A percentile compares a stretch with the other conserved stretches of the same genome.
Evolutionary conservation across 2,888 invertebrate species (phyloP).

Genomic region (Halictus ligatus): DNA sequence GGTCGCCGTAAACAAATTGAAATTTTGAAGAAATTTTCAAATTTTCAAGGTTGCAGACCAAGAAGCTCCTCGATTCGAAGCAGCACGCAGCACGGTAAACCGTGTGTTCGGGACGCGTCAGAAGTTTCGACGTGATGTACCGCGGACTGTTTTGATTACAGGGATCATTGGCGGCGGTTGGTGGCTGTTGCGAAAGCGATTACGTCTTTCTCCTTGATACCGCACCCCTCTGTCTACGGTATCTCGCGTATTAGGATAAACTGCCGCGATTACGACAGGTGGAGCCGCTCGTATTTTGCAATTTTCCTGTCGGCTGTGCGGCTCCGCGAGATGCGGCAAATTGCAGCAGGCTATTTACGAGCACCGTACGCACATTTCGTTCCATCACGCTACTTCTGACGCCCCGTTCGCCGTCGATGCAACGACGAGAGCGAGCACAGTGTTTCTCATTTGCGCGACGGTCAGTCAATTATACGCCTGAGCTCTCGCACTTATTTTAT

Average conservation of each 20-base stretch:
- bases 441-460: constrained; percentile 8
- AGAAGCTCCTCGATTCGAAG: no score
- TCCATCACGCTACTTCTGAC: constrained; percentile 42
- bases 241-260: constrained; percentile 77
- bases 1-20: no score
- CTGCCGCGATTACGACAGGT: constrained; percentile 78
- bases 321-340: constrained; percentile 57
- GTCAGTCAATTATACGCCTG: no score
- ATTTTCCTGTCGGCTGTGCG: constrained; percentile 76
- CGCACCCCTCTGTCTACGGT: constrained; percentile 43
- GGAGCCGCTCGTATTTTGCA: constrained; percentile 77
- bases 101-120: no score
- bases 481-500: background rate
- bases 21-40: no score
- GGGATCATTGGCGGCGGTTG: constrained; percentile 12
- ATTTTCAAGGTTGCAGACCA: no score
- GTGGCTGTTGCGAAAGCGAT: constrained; percentile 35
- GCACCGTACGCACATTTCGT: constrained; percentile 68
- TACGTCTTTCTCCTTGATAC: constrained; percentile 33
- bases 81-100: no score
- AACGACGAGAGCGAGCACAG: background rate
- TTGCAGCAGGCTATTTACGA: constrained; percentile 76
- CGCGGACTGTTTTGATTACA: constrained; percentile 32
- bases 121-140: background rate
- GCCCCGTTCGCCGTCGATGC: constrained; percentile 33